phyloP scores from a whole-genome alignment of 2,113 vertebrate genomes.

The Gymnocephalus cernua region DNA sequence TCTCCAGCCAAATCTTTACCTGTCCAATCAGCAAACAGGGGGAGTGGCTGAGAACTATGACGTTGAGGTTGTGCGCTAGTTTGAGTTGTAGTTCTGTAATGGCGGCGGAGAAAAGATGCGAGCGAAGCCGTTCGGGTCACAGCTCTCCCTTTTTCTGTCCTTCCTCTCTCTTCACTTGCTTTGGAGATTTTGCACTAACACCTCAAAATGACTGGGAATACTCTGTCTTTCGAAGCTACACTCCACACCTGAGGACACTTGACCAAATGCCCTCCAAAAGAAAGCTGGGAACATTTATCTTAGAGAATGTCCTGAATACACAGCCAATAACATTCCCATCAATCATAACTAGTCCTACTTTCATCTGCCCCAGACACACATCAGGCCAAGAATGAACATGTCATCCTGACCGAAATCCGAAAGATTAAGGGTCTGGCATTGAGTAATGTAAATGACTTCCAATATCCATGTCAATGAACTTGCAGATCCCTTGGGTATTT shows the following conservation, averaged over 20 bases:
- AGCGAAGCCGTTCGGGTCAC: too few species aligned
- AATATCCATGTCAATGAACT: too few species aligned
- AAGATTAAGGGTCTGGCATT: too few species aligned
- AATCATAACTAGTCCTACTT: constrained; percentile 20
- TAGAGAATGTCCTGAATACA: background rate
- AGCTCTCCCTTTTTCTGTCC: background rate
- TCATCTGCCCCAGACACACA: constrained; percentile 3
- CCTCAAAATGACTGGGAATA: constrained; percentile 2
- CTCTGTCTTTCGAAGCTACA: background rate
- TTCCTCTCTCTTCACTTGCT: background rate
- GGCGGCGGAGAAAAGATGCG: too few species aligned
- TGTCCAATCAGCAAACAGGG: too few species aligned
- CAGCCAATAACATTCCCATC: constrained; percentile 32
- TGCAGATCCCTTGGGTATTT: too few species aligned
- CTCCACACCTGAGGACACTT: constrained; percentile 4
- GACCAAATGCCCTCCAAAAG: constrained; percentile 8
- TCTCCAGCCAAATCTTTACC: too few species aligned
- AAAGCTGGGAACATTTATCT: constrained; percentile 26
- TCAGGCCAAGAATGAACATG: constrained; percentile 23
- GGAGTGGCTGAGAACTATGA: too few species aligned
- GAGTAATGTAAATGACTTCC: too few species aligned
- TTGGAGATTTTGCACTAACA: background rate
- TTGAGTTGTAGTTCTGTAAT: too few species aligned
- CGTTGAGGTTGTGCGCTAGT: too few species aligned
- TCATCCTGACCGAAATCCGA: too few species aligned